A percentile compares a stretch with the other conserved stretches of the same genome.
phyloP scores from a whole-genome alignment of 1,140 invertebrate species.

The Philopotamus ludificatus region DNA sequence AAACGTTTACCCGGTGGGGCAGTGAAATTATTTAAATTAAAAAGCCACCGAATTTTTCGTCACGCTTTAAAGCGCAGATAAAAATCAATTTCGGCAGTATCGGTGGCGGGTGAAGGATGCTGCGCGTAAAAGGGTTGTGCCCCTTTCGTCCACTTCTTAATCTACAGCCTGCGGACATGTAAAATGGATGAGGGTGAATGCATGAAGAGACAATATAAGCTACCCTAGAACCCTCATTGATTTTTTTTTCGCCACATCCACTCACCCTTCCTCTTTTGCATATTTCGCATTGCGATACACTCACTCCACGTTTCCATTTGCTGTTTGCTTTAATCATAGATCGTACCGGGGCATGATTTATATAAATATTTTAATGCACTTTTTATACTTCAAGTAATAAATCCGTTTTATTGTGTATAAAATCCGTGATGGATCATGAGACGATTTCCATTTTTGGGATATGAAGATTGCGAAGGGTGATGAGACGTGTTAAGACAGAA shows the following conservation, averaged over 20 bases:
- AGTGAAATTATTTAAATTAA: no score
- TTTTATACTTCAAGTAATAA: no score
- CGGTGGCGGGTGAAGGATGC: no score
- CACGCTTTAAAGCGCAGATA: background rate
- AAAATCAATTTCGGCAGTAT: no score
- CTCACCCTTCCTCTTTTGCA: background rate
- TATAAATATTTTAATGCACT: background rate
- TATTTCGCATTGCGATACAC: background rate
- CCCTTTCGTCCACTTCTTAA: conserved; percentile 15
- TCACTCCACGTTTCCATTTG: no score
- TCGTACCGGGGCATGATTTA: no score
- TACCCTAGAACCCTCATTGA: conserved; percentile 8
- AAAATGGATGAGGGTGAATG: conserved; percentile 12
- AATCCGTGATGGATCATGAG: no score
- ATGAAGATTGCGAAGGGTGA: background rate
- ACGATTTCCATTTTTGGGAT: no score
- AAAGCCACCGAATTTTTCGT: no score
- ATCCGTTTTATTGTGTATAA: no score
- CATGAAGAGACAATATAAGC: conserved; percentile 17
- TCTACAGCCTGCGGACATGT: conserved; percentile 15
- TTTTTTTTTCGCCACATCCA: conserved; percentile 4
- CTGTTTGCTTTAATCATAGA: no score
- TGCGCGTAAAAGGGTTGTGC: conserved; percentile 9
- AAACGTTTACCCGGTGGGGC: background rate
- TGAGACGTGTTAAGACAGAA: background rate